Evolutionary conservation across 1,140 invertebrate species (phyloP).

Genomic region (Drosophila serrata): DNA sequence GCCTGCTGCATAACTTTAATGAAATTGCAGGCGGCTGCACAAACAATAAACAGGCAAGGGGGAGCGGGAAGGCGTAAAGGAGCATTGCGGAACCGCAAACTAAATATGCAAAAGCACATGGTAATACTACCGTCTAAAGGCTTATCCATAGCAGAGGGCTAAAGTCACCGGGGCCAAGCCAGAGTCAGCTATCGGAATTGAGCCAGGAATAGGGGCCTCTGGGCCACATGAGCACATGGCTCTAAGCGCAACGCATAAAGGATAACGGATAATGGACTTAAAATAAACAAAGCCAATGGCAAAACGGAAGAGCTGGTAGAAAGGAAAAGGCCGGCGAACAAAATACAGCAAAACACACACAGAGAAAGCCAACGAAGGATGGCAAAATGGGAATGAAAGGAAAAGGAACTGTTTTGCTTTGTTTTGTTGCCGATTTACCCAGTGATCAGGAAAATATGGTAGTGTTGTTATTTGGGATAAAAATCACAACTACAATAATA

Average conservation of each 20-base stretch:
- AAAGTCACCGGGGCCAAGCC: constrained; percentile 39
- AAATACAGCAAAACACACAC: constrained; percentile 35
- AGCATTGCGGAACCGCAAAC: constrained; percentile 26
- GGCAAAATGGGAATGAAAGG: constrained; percentile 25
- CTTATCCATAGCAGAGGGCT: constrained; percentile 21
- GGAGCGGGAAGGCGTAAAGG: not conserved
- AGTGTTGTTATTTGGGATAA: constrained; percentile 10
- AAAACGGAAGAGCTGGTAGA: constrained; percentile 48
- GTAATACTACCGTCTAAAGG: constrained; percentile 17
- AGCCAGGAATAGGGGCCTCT: constrained; percentile 20
- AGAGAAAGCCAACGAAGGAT: constrained; percentile 25
- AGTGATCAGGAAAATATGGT: constrained; percentile 28
- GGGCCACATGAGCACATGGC: constrained; percentile 46
- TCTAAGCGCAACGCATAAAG: constrained; percentile 63
- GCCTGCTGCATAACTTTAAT: constrained; percentile 65
- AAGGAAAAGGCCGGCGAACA: constrained; percentile 34
- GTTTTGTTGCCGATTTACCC: constrained; percentile 41
- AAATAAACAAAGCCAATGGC: constrained; percentile 62
- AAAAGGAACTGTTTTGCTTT: constrained; percentile 24
- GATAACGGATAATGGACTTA: constrained; percentile 75
- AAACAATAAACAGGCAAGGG: constrained; percentile 19
- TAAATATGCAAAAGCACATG: constrained; percentile 58
- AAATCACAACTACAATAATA: constrained; percentile 9
- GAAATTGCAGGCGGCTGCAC: constrained; percentile 54
- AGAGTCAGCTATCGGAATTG: constrained; percentile 1